Evolutionary conservation across 2,113 vertebrate species (phyloP), one percentile per base, ranked within the genome.

Genomic region (Psophia crepitans): DNA sequence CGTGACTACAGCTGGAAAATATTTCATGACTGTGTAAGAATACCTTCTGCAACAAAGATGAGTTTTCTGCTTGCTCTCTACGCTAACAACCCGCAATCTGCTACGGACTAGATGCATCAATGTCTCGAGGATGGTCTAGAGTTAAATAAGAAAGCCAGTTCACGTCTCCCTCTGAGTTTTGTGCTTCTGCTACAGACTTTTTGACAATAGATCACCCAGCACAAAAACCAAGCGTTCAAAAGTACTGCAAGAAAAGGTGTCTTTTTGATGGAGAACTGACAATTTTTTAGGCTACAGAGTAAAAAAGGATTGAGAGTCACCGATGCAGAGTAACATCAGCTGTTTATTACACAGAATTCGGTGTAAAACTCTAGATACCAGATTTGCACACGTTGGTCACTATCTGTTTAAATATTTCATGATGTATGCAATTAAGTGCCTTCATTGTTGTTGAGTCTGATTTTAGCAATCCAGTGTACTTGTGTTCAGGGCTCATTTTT

Each of bases 381-480:
- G 53, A 48, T 81, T 49, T 73, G 75, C 58, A 76, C 9, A 0
- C 26, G 14, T 28, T 74, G 78, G 84, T 61, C 75, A 70, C 74
- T 68, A 28, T 26, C 66, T 80, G 73, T 32, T 93, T 93, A 92
- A 90, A 78, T 88, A 86, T 92, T 93, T 96, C 28, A 89, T 74
- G 71, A 80, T 5, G 28, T 22, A 27, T 51, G 64, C 82, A 88
- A 71, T 90, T 76, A 68, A 84, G 56, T 60, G 70, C 46, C 57
- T 91, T 66, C 68, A 37, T 63, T 60, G 17, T 26, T 69, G 44
- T 89, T 73, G 57, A 76, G 33, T 74, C 82, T 11, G 82, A 56
- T 78, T 94, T 88, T 7, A 92, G 54, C 70, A 79, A 88, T 13
- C 44, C 68, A 63, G 32, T 37, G 68, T 30, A 69, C 21, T 88